Percentiles rank a stretch among this genome's conserved stretches.
Conservation (phyloP, 2,113 vertebrate genomes). For the pig (Sus scrofa) region DNA sequence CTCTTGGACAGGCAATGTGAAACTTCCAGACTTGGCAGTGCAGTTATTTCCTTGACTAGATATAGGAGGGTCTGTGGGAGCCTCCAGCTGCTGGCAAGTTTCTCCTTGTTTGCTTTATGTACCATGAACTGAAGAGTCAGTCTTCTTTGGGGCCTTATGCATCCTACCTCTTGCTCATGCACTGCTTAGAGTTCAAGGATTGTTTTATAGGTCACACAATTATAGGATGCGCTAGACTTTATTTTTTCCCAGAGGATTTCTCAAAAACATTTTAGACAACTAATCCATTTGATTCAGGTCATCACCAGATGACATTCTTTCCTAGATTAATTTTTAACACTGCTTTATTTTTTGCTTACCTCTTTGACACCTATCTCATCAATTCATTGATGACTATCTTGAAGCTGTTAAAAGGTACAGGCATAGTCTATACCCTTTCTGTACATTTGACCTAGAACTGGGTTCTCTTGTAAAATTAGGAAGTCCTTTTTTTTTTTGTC, state of each 20-base stretch:
- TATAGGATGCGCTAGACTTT: not conserved
- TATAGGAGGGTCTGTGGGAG: not conserved
- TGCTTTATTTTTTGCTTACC: not conserved
- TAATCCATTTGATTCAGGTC: not conserved
- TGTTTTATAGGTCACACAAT: not conserved
- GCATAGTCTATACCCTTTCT: not conserved
- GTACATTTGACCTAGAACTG: not conserved
- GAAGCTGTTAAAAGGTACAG: not conserved
- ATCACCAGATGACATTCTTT: not conserved
- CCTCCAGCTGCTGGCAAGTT: not conserved
- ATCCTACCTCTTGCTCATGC: not conserved
- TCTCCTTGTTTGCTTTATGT: not conserved
- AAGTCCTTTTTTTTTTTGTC: too few relatives aligned
- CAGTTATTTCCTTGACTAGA: fast-evolving
- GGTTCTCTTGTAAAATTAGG: not conserved
- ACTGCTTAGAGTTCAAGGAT: not conserved
- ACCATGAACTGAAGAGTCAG: not conserved
- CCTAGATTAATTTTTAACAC: not conserved
- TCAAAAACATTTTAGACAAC: not conserved
- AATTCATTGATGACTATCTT: not conserved
- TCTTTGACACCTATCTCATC: not conserved
- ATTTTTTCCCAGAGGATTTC: not conserved
- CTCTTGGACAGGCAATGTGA: not conserved
- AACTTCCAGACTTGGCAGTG: not conserved
- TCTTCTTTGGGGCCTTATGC: not conserved